Evolutionary conservation across 1,140 invertebrate genomes (phyloP), one percentile per base, ranked within the genome.

Genomic region (Armadillidium nasatum): DNA sequence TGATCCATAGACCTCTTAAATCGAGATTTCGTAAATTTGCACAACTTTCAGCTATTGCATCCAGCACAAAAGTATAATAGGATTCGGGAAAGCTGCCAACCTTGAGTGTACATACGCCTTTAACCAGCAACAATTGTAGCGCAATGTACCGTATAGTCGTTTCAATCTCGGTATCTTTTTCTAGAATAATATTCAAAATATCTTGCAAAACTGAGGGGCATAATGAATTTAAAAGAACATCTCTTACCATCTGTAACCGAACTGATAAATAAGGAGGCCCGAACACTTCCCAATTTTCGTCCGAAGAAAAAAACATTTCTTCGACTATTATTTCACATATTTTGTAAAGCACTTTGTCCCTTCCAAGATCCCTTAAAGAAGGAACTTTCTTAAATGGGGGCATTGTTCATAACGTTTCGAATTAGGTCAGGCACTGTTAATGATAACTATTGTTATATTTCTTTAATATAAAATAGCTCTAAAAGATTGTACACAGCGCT

Each of bases 221-320:
- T 60, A 73, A 43, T 7, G 72, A 46, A 33, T 73, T 73, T n/a
- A 22, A 73, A 10, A 75, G 73, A 19, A 75, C 66, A 71, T 76
- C 74, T 13, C 74, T 45, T 22, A 76, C 67, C 15, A 50, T 21
- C 21, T 76, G 67, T 10, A 76, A 66, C 15, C 74, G 23, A 23
- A 44, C 19, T 19, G 74, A 66, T 15, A 76, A 44, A 11, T 44
- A 19, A 11, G 74, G 74, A 67, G 69, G 74, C 19, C 74, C 74
- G 44, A 71, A 71, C 43, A 71, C 67, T 44, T 76, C 74, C 74
- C 74, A 76, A 50, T 76, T 46, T 44, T 71, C 74, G 44, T 76
- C 67, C n/a, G 45, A 44, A 44, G 67, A 68, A 54, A 76, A 76
- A 67, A 76, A 76, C 7, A 76, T 44, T 21, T 76, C 74, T 44